Percentiles rank a stretch among this genome's conserved stretches.
Conservation (phyloP, 2,113 vertebrate species). For the Sclerurus mexicanus region DNA sequence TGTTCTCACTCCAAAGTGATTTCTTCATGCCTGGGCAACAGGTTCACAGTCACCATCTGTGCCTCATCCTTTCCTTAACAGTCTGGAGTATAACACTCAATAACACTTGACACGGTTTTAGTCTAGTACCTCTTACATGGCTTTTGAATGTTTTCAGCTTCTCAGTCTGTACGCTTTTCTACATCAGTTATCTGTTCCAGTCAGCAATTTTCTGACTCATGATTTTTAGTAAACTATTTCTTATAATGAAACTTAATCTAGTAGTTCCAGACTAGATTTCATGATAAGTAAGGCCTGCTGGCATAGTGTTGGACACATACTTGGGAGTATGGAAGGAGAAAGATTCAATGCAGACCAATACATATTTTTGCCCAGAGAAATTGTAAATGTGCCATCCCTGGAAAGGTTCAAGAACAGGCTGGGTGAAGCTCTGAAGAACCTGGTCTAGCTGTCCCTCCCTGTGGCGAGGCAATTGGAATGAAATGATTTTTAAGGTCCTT, state of each 20-base stretch:
- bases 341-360: not conserved
- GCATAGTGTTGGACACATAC: not conserved
- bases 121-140: not conserved
- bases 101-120: not conserved
- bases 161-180: not conserved
- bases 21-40: not conserved
- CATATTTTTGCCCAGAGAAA: not conserved
- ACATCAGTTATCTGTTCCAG: rapidly evolving
- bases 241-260: not conserved
- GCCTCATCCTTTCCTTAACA: not conserved
- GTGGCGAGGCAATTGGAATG: not conserved
- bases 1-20: not conserved
- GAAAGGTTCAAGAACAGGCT: not conserved
- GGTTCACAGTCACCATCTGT: not conserved
- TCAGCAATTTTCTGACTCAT: not conserved
- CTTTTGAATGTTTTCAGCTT: not conserved
- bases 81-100: not conserved
- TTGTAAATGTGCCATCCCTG: not conserved
- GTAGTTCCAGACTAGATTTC: not conserved
- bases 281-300: not conserved
- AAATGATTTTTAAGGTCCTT: not conserved
- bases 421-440: not conserved
- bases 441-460: too few relatives aligned
- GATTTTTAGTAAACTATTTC: not conserved
- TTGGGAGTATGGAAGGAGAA: rapidly evolving